These are phyloP conservation scores for Pterophyllum scalare DNA, from an alignment of 2,113 vertebrate species.

Conservation along the genomic window DNA sequence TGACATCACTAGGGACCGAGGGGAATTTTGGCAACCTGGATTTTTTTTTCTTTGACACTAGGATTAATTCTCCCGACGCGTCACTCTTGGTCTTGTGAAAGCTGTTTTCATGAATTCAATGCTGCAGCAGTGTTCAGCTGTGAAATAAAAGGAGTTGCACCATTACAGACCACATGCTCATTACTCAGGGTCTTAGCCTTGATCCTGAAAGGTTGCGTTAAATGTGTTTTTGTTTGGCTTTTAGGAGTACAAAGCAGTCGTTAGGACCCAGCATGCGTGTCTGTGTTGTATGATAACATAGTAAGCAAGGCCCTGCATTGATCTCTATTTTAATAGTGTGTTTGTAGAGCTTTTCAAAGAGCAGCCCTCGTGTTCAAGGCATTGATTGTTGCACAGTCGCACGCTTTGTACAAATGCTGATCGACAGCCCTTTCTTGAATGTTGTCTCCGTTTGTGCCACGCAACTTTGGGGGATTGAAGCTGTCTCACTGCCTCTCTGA, in stretches of 20 bases:
- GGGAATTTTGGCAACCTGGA: neutral
- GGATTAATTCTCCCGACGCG: neutral
- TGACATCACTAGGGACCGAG: neutral
- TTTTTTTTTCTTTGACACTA: conserved; percentile 10
- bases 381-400: conserved; percentile 51
- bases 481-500: conserved; percentile 19
- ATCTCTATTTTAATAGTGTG: conserved; percentile 61
- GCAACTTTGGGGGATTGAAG: conserved; percentile 40
- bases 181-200: conserved; percentile 32
- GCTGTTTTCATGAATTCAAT: neutral
- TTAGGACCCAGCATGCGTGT: conserved; percentile 49
- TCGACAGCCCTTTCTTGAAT: conserved; percentile 58
- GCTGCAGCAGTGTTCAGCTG: conserved; percentile 10
- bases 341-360: conserved; percentile 66
- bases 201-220: conserved; percentile 32
- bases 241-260: conserved; percentile 59
- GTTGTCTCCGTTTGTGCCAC: conserved; percentile 50
- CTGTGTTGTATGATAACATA: conserved; percentile 63
- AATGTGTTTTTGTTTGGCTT: conserved; percentile 59
- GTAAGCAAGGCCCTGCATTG: conserved; percentile 52
- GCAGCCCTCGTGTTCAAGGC: conserved; percentile 29
- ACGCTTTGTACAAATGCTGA: conserved; percentile 64
- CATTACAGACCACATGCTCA: conserved; percentile 10
- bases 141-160: conserved; percentile 7
- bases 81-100: conserved; percentile 7